Conservation (phyloP, 2,113 vertebrate genomes). For the Tetraodon nigroviridis region DNA sequence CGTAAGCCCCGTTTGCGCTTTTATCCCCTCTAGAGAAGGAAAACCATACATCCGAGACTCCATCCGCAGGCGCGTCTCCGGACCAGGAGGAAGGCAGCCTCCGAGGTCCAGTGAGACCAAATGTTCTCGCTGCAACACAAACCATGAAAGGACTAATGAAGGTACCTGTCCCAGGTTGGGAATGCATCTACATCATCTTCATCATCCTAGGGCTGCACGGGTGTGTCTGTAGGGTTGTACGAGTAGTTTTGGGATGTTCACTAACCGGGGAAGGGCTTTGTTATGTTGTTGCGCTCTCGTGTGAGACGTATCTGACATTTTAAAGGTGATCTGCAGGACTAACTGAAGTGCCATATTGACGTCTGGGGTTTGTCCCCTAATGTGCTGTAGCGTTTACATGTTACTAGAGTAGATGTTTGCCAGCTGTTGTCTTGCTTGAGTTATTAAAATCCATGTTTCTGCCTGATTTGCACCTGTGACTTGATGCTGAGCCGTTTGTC, state of each 20-base stretch:
- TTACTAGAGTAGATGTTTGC: constrained; percentile 6
- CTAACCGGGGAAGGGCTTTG: constrained; percentile 19
- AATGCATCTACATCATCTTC: constrained; percentile 13
- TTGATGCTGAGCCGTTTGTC: neutral
- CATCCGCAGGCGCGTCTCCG: constrained; percentile 22
- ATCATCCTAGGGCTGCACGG: constrained; percentile 12
- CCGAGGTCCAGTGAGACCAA: constrained; percentile 34
- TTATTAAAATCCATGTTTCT: constrained; percentile 25
- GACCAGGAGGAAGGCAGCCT: constrained; percentile 22
- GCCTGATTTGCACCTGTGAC: neutral
- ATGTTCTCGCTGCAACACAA: constrained; percentile 34
- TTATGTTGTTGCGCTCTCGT: neutral
- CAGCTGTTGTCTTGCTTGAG: constrained; percentile 13
- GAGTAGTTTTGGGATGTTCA: constrained; percentile 19
- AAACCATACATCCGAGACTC: constrained; percentile 3
- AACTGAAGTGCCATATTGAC: constrained; percentile 58
- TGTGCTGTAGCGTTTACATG: constrained; percentile 16
- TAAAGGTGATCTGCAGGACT: constrained; percentile 13
- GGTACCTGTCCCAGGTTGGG: constrained; percentile 17
- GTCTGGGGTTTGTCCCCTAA: constrained; percentile 20
- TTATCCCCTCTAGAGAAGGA: neutral
- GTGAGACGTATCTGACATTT: neutral
- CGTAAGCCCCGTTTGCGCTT: neutral
- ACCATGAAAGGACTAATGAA: constrained; percentile 40
- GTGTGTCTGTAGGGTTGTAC: constrained; percentile 23